phyloP scores from a whole-genome alignment of 2,113 vertebrate species.

The Caranx ignobilis region DNA sequence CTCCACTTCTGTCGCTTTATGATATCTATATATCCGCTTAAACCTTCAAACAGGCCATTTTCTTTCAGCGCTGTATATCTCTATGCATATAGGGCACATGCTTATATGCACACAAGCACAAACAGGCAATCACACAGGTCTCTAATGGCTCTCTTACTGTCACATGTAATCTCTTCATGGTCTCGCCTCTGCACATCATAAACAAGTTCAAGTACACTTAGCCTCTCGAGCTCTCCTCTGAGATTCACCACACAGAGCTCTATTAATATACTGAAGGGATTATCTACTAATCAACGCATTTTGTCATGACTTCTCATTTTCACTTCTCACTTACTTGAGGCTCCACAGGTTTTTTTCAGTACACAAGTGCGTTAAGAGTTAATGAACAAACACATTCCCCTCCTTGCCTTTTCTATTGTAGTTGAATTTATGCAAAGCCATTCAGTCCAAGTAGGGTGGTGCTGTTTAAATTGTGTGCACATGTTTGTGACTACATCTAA shows the following conservation, averaged over 20 bases:
- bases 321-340: not conserved
- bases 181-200: not conserved
- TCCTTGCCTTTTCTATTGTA: not conserved
- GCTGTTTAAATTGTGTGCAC: not conserved
- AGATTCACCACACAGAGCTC: not conserved
- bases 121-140: not conserved
- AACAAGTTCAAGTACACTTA: constrained; percentile 4
- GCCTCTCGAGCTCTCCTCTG: not conserved
- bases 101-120: not conserved
- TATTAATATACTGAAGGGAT: not conserved
- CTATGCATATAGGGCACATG: not conserved
- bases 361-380: not conserved
- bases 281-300: not conserved
- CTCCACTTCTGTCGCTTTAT: not conserved
- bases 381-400: not conserved
- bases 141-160: constrained; percentile 18
- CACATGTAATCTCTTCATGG: constrained; percentile 1
- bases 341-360: constrained; percentile 4
- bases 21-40: not conserved
- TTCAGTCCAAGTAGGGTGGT: not conserved
- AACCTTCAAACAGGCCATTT: not conserved
- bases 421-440: not conserved
- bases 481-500: not conserved
- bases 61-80: not conserved
- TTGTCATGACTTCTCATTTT: not conserved